phyloP scores from a whole-genome alignment of 2,888 invertebrate species.

The Homarus gammarus region DNA sequence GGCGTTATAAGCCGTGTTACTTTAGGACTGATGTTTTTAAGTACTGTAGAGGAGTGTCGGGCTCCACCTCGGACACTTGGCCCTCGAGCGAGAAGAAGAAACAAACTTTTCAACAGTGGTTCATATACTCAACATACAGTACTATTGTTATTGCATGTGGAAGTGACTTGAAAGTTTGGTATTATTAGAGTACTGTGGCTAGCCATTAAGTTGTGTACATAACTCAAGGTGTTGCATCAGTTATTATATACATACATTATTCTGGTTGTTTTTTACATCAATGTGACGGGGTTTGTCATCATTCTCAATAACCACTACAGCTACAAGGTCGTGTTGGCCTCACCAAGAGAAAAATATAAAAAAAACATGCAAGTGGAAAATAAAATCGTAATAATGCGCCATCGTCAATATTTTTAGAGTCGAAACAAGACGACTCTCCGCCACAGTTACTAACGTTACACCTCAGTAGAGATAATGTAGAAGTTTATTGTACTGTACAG shows the following conservation, averaged over 20 bases:
- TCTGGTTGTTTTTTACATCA: background rate
- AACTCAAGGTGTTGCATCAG: slow-evolving; percentile 47
- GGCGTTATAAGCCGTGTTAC: slow-evolving; percentile 16
- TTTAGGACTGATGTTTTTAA: slow-evolving; percentile 1
- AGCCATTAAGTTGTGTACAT: slow-evolving; percentile 59
- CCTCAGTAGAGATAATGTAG: slow-evolving; percentile 20
- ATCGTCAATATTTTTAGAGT: slow-evolving; percentile 15
- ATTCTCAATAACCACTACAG: slow-evolving; percentile 18
- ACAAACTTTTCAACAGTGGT: slow-evolving; percentile 53
- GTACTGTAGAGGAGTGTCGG: slow-evolving; percentile 14
- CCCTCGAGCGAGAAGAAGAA: slow-evolving; percentile 18
- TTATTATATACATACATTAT: slow-evolving; percentile 2
- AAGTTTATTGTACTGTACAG: slow-evolving; percentile 42
- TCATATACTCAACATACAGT: slow-evolving; percentile 12
- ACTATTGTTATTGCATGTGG: slow-evolving; percentile 57
- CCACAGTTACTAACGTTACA: slow-evolving; percentile 31
- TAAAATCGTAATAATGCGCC: slow-evolving; percentile 5
- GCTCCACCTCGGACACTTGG: background rate
- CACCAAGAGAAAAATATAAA: no score
- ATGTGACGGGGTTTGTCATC: slow-evolving; percentile 54
- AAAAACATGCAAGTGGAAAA: slow-evolving; percentile 24
- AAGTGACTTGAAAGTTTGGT: slow-evolving; percentile 57
- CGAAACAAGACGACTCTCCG: slow-evolving; percentile 45
- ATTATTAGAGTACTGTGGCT: slow-evolving; percentile 50
- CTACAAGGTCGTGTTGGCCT: slow-evolving; percentile 1